Base-by-base conservation (phyloP, 2,888 invertebrate genomes). In the Cacoxenus indagator region DNA sequence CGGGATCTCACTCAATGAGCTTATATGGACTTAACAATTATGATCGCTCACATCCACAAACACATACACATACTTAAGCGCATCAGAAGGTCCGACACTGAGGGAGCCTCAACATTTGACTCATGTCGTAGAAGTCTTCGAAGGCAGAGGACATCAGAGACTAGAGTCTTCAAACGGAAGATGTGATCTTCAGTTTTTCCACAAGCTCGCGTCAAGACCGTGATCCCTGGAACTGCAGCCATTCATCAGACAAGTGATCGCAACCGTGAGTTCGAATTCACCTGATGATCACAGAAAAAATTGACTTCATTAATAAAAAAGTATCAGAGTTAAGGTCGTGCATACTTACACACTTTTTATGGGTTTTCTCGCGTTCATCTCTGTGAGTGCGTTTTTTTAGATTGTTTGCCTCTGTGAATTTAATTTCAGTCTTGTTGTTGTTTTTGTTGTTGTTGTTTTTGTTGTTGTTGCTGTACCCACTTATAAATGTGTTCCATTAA, bases 221-320 rank as follows among this genome's bases (percentile, higher is more conserved):
- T 65, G 67, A 65, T 57, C 64, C 37, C 55, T 67, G 9, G 24
- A 65, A 61, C 59, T 67, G 57, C 26, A 68, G 67, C 64, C 67
- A 71, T 68, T 70, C 71, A 71, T 61, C 55, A 57, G 68, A 24
- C 27, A 46, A 45, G 45, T 29, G 45, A 54, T 57, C 57, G 27
- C 57, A 26, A 55, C 55, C 22, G 62, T 55, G 48, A 29, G 27
- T 31, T 29, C 65, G 64, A 72, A 67, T 71, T 73, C 74, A 74
- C 75, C 75, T 73, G 73, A 75, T 75, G 76, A 74, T 72, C 73
- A 73, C 17, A 74, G 72, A 74, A 74, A 73, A 74, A 73, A 74
- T 75, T 64, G 68, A 70, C 66, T 68, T 73, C 75, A 76, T 76
- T 75, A 76, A 76, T 76, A 75, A 76, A 66, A 46, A 64, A 46